These are phyloP conservation scores for Heterotis niloticus DNA, from an alignment of 2,113 vertebrate genomes.

Conservation along the genomic window DNA sequence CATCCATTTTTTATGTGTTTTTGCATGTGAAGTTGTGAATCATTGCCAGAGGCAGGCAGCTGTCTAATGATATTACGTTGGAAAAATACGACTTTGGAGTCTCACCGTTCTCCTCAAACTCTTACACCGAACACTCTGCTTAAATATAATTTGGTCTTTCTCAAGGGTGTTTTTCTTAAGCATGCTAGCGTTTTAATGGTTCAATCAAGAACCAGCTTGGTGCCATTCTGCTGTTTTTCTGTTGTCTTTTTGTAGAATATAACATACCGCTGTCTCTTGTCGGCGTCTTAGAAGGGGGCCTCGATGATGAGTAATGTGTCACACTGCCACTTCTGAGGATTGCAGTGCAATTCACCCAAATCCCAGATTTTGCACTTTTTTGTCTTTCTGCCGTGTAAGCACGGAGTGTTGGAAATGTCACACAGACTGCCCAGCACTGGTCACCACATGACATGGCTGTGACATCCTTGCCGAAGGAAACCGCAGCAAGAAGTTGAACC, in stretches of 20 bases:
- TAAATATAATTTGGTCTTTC: too few species aligned
- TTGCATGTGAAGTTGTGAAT: background rate
- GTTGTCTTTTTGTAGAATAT: too few species aligned
- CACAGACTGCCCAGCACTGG: background rate
- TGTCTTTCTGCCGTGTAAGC: background rate
- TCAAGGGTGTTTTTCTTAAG: too few species aligned
- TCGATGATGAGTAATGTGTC: background rate
- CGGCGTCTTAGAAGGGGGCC: background rate
- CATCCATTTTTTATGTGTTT: background rate
- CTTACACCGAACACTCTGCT: too few species aligned
- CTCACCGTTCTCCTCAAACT: background rate
- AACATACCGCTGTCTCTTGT: background rate
- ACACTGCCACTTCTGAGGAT: background rate
- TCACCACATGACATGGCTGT: background rate
- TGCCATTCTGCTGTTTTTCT: background rate
- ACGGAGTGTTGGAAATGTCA: background rate
- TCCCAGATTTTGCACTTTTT: background rate
- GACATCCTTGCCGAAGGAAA: background rate
- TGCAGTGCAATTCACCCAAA: background rate
- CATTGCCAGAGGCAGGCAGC: background rate
- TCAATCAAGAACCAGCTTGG: background rate
- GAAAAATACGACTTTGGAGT: background rate
- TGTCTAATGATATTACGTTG: background rate
- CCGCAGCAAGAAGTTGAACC: background rate
- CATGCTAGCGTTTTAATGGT: background rate